A percentile compares a stretch with the other conserved stretches of the same genome.
phyloP scores from a whole-genome alignment of 2,797 vertebrate species.

The Vespertilio murinus region DNA sequence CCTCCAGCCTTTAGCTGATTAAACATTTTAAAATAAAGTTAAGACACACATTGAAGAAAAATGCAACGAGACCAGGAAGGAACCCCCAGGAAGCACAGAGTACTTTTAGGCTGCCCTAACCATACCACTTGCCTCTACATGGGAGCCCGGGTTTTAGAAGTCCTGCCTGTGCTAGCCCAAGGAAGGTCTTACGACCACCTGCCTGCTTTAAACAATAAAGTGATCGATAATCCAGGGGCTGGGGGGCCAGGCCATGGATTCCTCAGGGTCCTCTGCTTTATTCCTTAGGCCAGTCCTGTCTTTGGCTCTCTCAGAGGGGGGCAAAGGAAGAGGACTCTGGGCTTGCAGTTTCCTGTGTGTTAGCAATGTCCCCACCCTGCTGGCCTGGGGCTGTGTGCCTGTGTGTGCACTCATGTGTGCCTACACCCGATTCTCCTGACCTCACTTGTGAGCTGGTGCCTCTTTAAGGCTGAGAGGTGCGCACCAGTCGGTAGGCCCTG shows the following conservation, averaged over 20 bases:
- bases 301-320: not conserved
- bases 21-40: conserved; percentile 47
- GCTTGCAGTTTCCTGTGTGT: not conserved
- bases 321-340: not conserved
- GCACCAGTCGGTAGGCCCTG: not conserved
- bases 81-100: not conserved
- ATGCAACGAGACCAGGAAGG: not conserved
- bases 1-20: not conserved
- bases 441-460: not conserved
- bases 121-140: rapidly evolving
- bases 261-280: not conserved
- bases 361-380: not conserved
- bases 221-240: not conserved
- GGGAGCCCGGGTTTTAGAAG: not conserved
- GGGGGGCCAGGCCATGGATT: not conserved
- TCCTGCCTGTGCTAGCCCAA: not conserved
- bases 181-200: not conserved
- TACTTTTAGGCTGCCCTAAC: not conserved
- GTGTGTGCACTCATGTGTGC: not conserved
- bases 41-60: not conserved
- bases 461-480: not conserved
- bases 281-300: not conserved
- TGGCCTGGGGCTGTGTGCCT: not conserved
- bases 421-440: not conserved
- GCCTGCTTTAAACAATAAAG: not conserved